Evolutionary conservation across 2,113 vertebrate genomes (phyloP), one percentile per base, ranked within the genome.

Genomic region (Nestor notabilis): DNA sequence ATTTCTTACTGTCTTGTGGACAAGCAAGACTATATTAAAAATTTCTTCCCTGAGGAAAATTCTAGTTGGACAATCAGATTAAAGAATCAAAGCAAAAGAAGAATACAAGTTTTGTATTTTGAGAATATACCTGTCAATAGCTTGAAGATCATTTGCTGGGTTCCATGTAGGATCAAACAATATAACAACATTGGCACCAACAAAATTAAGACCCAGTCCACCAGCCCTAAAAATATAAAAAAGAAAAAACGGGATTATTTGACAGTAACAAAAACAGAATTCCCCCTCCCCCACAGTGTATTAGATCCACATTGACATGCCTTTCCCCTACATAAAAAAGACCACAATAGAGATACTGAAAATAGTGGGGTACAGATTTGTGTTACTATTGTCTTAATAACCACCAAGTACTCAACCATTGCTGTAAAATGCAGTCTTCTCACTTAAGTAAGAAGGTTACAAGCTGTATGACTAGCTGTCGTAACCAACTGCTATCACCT

Each of bases 81-180:
- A 74, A 15, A 81, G 29, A 23, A 76, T 49, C 25, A 95, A 93
- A 75, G 44, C 7, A 87, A 70, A 81, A 43, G 3, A 49, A 52
- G 12, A 84, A 11, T 14, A 13, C 23, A 33, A 50, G 5, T 15
- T 68, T 43, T 58, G 11, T 25, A 95, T 76, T 81, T 89, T 79
- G 63, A 52, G 25, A 52, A 25, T 23, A 29, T 97, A 99, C 99
- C 99, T 99, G 98, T 99, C 99, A 97, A 99, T 98, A 49, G 99
- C 99, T 96, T 99, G 99, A 87, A 99, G 99, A 97, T 99, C 99
- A 98, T 98, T 99, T 95, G 99, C 99, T 97, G 99, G 99, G 96
- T 99, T 99, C 99, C 99, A 99, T 1, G 99, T 99, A 86, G 99
- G 99, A 93, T 99, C 99, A 97, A 99, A 99, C 43, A 99, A 95